Conservation (phyloP, 2,888 invertebrate species). For the Ornithoptera alexandrae region DNA sequence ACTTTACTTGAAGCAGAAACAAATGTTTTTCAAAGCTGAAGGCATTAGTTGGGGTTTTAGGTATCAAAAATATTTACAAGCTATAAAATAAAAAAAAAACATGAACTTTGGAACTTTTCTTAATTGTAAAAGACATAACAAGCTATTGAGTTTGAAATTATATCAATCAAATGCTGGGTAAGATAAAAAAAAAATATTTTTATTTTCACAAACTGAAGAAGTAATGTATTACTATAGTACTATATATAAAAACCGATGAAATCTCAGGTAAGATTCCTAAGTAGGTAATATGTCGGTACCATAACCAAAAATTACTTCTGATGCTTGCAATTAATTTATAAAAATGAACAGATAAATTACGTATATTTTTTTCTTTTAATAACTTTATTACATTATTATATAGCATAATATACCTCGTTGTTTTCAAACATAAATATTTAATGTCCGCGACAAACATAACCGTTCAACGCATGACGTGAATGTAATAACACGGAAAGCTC, state of each 20-base stretch:
- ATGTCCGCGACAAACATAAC: slow-evolving; percentile 19
- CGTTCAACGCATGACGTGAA: slow-evolving; percentile 7
- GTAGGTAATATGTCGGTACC: too few relatives aligned
- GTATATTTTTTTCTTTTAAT: not conserved
- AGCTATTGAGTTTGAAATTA: too few relatives aligned
- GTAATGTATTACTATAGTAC: too few relatives aligned
- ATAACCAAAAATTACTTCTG: too few relatives aligned
- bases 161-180: too few relatives aligned
- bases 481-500: slow-evolving; percentile 31
- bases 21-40: slow-evolving; percentile 10
- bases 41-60: not conserved
- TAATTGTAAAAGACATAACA: too few relatives aligned
- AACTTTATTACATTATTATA: not conserved
- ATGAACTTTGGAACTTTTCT: not conserved
- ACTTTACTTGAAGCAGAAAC: slow-evolving; percentile 7
- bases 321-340: too few relatives aligned
- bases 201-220: too few relatives aligned
- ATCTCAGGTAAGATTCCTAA: too few relatives aligned
- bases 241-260: too few relatives aligned
- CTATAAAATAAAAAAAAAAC: not conserved
- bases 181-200: too few relatives aligned
- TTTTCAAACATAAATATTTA: slow-evolving; percentile 20
- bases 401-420: not conserved
- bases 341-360: not conserved
- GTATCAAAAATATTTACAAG: not conserved